Evolutionary conservation across 2,797 vertebrate genomes (phyloP), one percentile per base, ranked within the genome.

Genomic region (Lemur catta): DNA sequence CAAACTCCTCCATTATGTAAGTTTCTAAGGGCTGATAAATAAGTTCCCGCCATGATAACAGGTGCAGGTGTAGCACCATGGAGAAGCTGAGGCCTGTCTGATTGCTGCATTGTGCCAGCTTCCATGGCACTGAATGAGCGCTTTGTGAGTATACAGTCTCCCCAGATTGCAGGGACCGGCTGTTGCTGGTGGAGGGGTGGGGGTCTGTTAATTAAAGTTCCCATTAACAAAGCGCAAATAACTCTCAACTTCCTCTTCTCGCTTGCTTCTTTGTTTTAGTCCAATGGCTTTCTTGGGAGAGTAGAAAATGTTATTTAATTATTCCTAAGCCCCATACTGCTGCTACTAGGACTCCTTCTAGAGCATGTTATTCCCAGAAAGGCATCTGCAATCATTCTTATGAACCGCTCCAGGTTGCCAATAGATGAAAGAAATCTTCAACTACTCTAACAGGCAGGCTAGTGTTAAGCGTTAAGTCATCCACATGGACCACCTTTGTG

Each of bases 41-140:
- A 97, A 98, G 98, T 92, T 89, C 88, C 92, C 82, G 46, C 41
- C 0, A 0, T 0, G 0, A 93, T 94, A 97, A 98, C 97, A 98
- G 97, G 95, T 97, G 97, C 98, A 98, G 98, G 98, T 98, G 98
- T 96, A 94, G 89, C 6, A 0, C 63, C 33, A 11, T 17, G n/a
- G 94, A 96, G 98, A 97, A 96, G 63, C 97, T 52, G 67, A 87
- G 93, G 97, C 94, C 93, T 22, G 18, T 86, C 96, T 97, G 89
- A 98, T 98, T 98, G 97, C 94, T 94, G 94, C 93, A 97, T 98
- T 98, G 98, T 98, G 96, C 93, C 33, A 2, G 85, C 76, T 89
- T 98, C 84, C 95, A 57, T 33, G 1, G 1, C 52, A 61, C 79
- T 96, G 72, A 96, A 98, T 97, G 97, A 96, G 91, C 3, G 33